Percentiles rank a stretch among this genome's conserved stretches.
These are phyloP conservation scores for Dasysyrphus tricinctus DNA, from an alignment of 2,888 invertebrate species.

Conservation along the genomic window DNA sequence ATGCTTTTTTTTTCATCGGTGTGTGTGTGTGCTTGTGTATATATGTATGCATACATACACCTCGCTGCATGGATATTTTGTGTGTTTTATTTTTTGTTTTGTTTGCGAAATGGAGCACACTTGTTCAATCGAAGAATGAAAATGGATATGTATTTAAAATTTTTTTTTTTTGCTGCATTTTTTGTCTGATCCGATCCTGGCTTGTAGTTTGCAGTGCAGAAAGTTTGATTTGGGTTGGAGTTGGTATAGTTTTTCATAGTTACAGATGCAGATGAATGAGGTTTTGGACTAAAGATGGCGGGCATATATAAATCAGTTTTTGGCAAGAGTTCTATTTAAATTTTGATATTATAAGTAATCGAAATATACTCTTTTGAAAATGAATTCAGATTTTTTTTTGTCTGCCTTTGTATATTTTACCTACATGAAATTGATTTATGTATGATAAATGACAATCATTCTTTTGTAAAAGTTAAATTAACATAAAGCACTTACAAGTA, in stretches of 20 bases:
- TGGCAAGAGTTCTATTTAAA: conserved; percentile 43
- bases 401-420: not conserved
- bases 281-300: conserved; percentile 60
- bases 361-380: conserved; percentile 44
- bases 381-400: conserved; percentile 37
- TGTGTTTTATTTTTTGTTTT: conserved; percentile 12
- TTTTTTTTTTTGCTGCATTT: conserved; percentile 13
- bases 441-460: not conserved
- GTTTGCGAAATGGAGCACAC: conserved; percentile 33
- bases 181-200: conserved; percentile 29
- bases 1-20: conserved; percentile 62
- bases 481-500: too few species aligned
- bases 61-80: conserved; percentile 39
- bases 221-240: conserved; percentile 63
- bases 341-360: conserved; percentile 57
- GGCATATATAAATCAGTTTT: conserved; percentile 62
- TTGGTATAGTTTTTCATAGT: conserved; percentile 6
- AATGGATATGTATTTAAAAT: conserved; percentile 48
- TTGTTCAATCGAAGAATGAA: conserved; percentile 61
- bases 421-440: not conserved
- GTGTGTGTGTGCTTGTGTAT: conserved; percentile 27
- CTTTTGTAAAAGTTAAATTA: too few species aligned
- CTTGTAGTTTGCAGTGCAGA: conserved; percentile 13
- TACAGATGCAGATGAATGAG: conserved; percentile 68
- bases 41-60: not conserved